Conservation (phyloP, 2,888 invertebrate species). For the Tenthredo distinguenda region DNA sequence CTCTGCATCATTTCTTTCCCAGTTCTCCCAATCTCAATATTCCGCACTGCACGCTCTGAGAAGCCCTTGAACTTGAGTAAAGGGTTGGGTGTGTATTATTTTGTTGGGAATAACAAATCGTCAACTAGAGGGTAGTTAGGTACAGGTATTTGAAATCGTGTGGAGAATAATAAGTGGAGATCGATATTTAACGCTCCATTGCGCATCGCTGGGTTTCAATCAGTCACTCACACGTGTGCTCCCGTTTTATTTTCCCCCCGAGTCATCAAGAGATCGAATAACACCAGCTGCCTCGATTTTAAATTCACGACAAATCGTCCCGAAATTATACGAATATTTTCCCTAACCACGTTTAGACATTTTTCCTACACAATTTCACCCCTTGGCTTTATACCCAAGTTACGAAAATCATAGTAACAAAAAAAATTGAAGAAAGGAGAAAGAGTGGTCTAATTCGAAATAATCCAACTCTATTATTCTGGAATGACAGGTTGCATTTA, state of each 20-base stretch:
- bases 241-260: constrained; percentile 16
- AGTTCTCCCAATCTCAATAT: neutral
- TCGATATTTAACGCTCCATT: constrained; percentile 15
- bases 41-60: neutral
- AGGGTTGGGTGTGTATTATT: neutral
- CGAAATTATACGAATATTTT: too few relatives aligned
- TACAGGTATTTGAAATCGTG: constrained; percentile 2
- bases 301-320: constrained; percentile 13
- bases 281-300: neutral
- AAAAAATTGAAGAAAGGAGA: neutral
- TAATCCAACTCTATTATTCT: neutral
- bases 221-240: constrained; percentile 36
- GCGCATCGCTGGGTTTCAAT: constrained; percentile 34
- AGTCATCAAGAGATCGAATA: constrained; percentile 26
- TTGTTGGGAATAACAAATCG: neutral
- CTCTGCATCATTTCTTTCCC: neutral
- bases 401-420: neutral
- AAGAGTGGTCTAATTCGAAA: too few relatives aligned
- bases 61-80: neutral
- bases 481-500: neutral
- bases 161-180: neutral
- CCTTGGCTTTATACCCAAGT: neutral
- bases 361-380: neutral
- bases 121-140: neutral
- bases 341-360: neutral